Conservation (phyloP, 2,797 vertebrate species). For the Micromesistius poutassou region DNA sequence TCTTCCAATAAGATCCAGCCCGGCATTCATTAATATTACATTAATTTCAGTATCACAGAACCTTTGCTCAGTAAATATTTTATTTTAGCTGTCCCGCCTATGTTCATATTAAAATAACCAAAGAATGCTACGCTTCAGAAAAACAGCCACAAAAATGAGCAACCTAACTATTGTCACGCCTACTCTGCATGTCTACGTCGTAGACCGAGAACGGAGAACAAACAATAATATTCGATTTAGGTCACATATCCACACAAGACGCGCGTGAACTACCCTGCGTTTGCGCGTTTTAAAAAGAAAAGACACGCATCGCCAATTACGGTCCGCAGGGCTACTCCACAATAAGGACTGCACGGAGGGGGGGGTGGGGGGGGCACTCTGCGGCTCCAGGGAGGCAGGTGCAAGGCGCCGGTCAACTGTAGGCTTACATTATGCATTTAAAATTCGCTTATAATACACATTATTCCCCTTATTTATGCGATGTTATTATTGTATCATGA, state of each 20-base stretch:
- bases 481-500: conserved; percentile 32
- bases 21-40: conserved; percentile 77
- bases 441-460: conserved; percentile 47
- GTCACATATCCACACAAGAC: conserved; percentile 53
- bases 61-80: conserved; percentile 62
- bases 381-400: conserved; percentile 66
- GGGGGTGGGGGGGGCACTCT: conserved; percentile 43
- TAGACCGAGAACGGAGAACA: conserved; percentile 50
- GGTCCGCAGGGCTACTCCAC: conserved; percentile 38
- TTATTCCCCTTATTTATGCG: conserved; percentile 38
- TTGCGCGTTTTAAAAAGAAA: conserved; percentile 47
- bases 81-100: conserved; percentile 67
- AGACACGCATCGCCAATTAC: conserved; percentile 68
- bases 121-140: conserved; percentile 41
- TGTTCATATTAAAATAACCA: conserved; percentile 71
- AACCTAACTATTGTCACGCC: conserved; percentile 58
- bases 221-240: conserved; percentile 70
- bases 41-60: conserved; percentile 57
- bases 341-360: conserved; percentile 34
- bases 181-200: conserved; percentile 27
- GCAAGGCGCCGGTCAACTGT: conserved; percentile 62
- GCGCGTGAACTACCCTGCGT: background rate
- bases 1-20: conserved; percentile 70
- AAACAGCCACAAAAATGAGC: conserved; percentile 56
- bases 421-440: conserved; percentile 56